Evolutionary conservation across 1,140 invertebrate species (phyloP), one percentile per base, ranked within the genome.

Genomic region (Drosophila hydei): DNA sequence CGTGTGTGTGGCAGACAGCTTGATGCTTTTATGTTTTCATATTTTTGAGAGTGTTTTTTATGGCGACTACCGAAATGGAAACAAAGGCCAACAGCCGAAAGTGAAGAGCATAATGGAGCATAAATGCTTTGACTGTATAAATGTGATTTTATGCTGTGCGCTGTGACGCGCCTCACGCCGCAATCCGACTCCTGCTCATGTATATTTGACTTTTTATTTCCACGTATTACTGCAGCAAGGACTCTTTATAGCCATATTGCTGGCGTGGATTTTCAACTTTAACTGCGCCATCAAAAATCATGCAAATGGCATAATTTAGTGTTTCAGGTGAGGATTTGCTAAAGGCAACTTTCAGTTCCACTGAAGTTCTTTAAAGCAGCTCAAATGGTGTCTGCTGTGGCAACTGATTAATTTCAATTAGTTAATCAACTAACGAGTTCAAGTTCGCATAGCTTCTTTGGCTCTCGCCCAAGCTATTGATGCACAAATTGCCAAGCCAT

Each of bases 91-190:
- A 58, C 40, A 74, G 68, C 51, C 68, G 30, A 73, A 67, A 65
- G 81, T 77, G 77, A 77, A 85, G 69, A 74, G 80, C 80, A 84
- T 84, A 80, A 85, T 84, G 80, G 77, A 80, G 71, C 77, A 85
- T 85, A 84, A 84, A 85, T 79, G 80, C 77, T 80, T 64, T 71
- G 68, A 60, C 63, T 76, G 56, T 61, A 56, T 87, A 85, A 77
- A 87, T 84, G 77, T 76, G 80, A 79, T 85, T 85, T 84, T 73
- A 73, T 85, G 65, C 18, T 60, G 68, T 68, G 74, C 72, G 77
- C 73, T 56, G 52, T 43, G 63, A 74, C 63, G 80, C 79, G 59
- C 51, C 47, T 7, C 38, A 16, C 33, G 55, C 16, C 54, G n/a
- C n/a, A n/a, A n/a, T n/a, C n/a, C n/a, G 23, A 38, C 21, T 2